Base-by-base conservation (phyloP, 2,113 vertebrate species). In the Neolamprologus variostigma region DNA sequence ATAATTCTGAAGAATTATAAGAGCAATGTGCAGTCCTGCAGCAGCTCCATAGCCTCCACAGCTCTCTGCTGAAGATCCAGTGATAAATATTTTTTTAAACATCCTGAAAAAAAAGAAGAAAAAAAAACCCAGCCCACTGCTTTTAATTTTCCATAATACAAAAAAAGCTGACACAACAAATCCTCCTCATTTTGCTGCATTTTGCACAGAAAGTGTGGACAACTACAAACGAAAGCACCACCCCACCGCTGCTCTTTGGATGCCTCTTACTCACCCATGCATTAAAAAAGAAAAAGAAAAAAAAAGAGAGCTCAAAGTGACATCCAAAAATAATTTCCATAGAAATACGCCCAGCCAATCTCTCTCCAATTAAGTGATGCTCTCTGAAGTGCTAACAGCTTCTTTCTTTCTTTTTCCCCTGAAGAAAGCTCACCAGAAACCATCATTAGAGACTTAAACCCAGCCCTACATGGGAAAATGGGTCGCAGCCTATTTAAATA, bases 361-460 rank as follows among this genome's bases (percentile, higher is more conserved):
- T 53, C 80, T 84, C 59, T 86, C 23, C 82, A 90, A 92, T 88
- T 81, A 90, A 88, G 28, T 42, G 87, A 90, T 79, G 76, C 84
- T 80, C 73, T 81, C 84, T 35, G 23, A 82, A 89, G 86, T 81
- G 80, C 86, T 54, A 86, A 82, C 16, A 76, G 40, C 47, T 37
- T 63, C 16, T 76, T 86, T 40, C 21, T 31, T 12, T 42, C 61
- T 79, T 79, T 73, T 73, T 7, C 40, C 9, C 23, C 5, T 40
- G 63, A 71, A 71, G 61, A 40, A 73, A 17, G 33, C 61, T 83
- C 33, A 55, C 55, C 26, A 87, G 53, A 86, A 92, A 86, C 84
- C 83, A 86, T 87, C 84, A 91, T 85, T 82, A 85, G 40, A 82
- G 90, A 85, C 88, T 81, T 59, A 61, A 79, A 21, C 79, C 21